Evolutionary conservation across 2,797 vertebrate genomes (phyloP), one percentile per base, ranked within the genome.

Genomic region (Holocentrus rufus): DNA sequence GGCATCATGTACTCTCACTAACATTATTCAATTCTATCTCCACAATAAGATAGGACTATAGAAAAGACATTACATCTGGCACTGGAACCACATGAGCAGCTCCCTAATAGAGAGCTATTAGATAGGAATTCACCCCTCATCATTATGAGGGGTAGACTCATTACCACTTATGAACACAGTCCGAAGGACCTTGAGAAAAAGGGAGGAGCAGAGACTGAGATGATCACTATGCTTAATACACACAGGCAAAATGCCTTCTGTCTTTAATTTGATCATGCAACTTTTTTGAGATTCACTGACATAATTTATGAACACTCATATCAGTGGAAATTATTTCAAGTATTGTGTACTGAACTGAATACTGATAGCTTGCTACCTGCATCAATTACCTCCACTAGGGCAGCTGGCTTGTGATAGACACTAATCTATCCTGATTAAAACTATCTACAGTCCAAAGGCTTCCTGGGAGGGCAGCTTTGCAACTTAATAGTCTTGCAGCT

Each of bases 401-500:
- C n/a, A n/a, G n/a, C n/a, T n/a, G 17, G 44, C 17, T 44, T 20
- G 0, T 39, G 17, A 74, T 46, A 67, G n/a, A 60, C 18, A 49
- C 15, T 14, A n/a, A 46, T 82, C 18, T 50, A 50, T 56, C 11
- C 22, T n/a, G n/a, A 70, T 61, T 53, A 46, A 66, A 80, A 71
- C 46, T 60, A 74, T 62, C 49, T 25, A 22, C 11, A 8, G 11
- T 62, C 31, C 7, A 22, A 67, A 77, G 7, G n/a, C 11, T 66
- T 73, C 71, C 69, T 57, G 22, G 46, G 70, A 58, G 81, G 30
- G 50, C 53, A 75, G 52, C 42, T 17, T 23, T 18, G 72, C 49
- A 80, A 84, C 15, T 55, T 65, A 82, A 80, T 68, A 85, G 60
- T 31, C n/a, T 61, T 17, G 23, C 36, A 68, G 64, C 61, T 64